Base-by-base conservation (phyloP, 2,797 vertebrate species). In the Acanthornis magna region DNA sequence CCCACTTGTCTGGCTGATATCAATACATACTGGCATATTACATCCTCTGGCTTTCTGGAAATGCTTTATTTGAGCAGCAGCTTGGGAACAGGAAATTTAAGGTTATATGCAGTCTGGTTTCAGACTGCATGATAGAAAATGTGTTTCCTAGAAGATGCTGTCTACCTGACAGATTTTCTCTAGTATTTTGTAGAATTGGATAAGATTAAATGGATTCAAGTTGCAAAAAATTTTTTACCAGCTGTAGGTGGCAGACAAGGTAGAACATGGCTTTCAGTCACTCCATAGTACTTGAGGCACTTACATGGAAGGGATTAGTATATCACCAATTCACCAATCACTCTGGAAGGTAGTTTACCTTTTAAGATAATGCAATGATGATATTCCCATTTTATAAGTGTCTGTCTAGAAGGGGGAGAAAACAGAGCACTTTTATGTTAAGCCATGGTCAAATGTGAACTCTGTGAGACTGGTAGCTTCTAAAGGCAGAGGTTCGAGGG, bases 51-150 rank as follows among this genome's bases (percentile, higher is more conserved):
- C 84, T 97, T 97, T 97, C 85, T 94, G 96, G 90, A 97, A 98
- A 92, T 92, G 40, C 76, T 97, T 91, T 84, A 79, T 93, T 95
- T 96, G 87, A 85, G 73, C 89, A 92, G 85, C 79, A 93, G 93
- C 91, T 94, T 96, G 95, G 93, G 92, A 97, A 97, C 93, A 97
- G 93, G 93, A 96, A 97, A 88, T 88, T 80, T 92, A 94, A 94
- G 74, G 54, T 94, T 96, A 51, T 65, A 75, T 53, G 45, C 72
- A 91, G 76, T 68, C 93, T 95, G 66, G 18, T 85, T 95, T 94
- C 81, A 93, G 80, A 48, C 85, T 92, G 57, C 73, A 16, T 91
- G 74, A 70, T 94, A 55, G 62, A 90, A 95, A 76, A 83, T 74
- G 74, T 91, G 45, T 96, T 96, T 90, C 88, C 79, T 95, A 92